Evolutionary conservation across 2,113 vertebrate species (phyloP).

Genomic region (Lamprotornis superbus): DNA sequence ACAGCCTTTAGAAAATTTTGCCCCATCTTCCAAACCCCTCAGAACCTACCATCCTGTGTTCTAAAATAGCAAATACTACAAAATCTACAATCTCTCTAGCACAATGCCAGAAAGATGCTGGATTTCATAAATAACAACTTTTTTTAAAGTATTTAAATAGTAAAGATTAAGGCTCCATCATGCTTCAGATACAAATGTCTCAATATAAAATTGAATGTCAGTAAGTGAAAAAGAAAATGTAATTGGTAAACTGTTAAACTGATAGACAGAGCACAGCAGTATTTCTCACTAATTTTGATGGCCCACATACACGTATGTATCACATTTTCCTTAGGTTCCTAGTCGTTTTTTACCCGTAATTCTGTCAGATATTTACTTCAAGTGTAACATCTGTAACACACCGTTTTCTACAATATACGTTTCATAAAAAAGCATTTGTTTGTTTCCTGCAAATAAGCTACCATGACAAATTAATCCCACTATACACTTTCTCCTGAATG

Average conservation of each 20-base stretch:
- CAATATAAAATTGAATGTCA: not conserved
- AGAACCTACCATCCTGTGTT: not conserved
- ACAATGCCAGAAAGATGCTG: not conserved
- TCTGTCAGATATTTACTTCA: not conserved
- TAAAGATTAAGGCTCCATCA: not conserved
- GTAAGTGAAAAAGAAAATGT: not conserved
- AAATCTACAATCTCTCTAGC: not conserved
- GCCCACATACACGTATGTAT: rapidly evolving
- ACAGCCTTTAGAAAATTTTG: not conserved
- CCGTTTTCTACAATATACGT: not conserved
- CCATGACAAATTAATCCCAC: not conserved
- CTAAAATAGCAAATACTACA: not conserved
- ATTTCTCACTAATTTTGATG: not conserved
- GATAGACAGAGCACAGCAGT: not conserved
- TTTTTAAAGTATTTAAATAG: not conserved
- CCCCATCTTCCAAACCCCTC: not conserved
- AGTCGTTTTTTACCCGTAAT: not conserved
- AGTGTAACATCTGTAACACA: not conserved
- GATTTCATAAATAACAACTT: not conserved
- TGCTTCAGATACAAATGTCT: not conserved
- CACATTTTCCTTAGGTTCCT: not conserved
- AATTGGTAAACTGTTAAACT: not conserved
- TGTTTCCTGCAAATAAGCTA: not conserved
- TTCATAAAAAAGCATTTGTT: not conserved
- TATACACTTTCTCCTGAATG: not conserved